Evolutionary conservation across 2,797 vertebrate genomes (phyloP), one percentile per base, ranked within the genome.

Genomic region (Sciurus carolinensis): DNA sequence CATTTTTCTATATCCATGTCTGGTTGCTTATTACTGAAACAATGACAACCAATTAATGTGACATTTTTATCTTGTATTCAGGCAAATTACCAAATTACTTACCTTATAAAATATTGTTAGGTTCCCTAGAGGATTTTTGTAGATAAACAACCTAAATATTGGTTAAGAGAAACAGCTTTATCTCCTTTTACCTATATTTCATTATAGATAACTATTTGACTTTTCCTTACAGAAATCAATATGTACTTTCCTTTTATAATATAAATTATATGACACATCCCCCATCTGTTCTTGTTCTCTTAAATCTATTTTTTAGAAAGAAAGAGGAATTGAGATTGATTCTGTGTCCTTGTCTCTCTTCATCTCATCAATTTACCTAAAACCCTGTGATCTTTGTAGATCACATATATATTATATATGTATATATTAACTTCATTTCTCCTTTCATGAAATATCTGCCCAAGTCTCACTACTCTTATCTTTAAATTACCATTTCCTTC

Each of bases 41-140:
- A 82, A 39, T 30, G 13, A 82, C 94, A 91, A 88, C 42, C 26
- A 95, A 66, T 72, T 75, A 87, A 87, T 66, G n/a, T 47, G 81
- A 72, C 80, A 20, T 81, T 87, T 97, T 92, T 59, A 84, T 80
- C 79, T 83, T 87, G 52, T 18, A 83, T 36, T 80, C 50, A 84
- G n/a, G 17, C 33, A 84, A 86, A 91, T 62, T 62, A 57, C 5
- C 14, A 69, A 73, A 83, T 94, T 50, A 42, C 30, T 87, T 90
- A 72, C 33, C n/a, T 39, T n/a, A 13, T 64, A 82, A 90, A 95
- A 83, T 90, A 77, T 79, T 82, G 14, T 62, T 87, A 80, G 6
- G 22, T 39, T 90, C 20, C n/a, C 5, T 83, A 57, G 47, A 77
- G 8, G 15, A 1, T 30, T 42, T 71, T 80, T 89, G 83, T 64